Evolutionary conservation across 2,113 vertebrate species (phyloP), one percentile per base, ranked within the genome.

Genomic region (Oreochromis spilurus): DNA sequence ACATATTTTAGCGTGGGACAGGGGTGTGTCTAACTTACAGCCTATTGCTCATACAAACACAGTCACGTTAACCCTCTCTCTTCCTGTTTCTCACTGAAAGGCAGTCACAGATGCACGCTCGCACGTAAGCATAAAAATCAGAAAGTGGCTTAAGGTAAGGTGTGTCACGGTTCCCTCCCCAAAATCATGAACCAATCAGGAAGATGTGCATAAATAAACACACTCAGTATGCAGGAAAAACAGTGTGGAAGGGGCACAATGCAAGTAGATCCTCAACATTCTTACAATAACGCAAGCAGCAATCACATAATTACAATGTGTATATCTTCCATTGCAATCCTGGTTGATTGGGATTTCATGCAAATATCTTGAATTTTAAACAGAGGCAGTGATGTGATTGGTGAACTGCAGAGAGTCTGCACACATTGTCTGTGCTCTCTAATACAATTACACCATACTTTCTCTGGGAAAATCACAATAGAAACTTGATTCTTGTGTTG

Each of bases 401-500:
- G 67, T 84, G 90, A 85, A 77, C 70, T 91, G 45, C 57, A 81
- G 79, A 90, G 78, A 81, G 81, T 82, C 83, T 81, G 78, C 17
- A 79, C 75, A 91, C 80, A 67, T 84, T 90, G 87, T 24, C 48
- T 79, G 52, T 67, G 62, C 83, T 90, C 88, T 91, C 55, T 82
- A 82, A 93, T 91, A 72, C 87, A 94, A 94, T 91, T 81, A 92
- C 81, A 83, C 79, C 78, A 92, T 89, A 31, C 43, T 50, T 48
- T 50, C 43, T 50, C 16, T 60, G 58, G 43, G 52, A 82, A 91
- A 91, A 90, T 83, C 91, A 91, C 86, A 48, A 75, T 21, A 19
- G 53, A 84, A 86, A 82, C 90, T 93, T 85, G 79, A 67, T 67
- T 38, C 62, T 67, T 67, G 34, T 92, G 94, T 90, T 93, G 80